Conservation (phyloP, 1,140 invertebrate species). For the Drosophila sproati region DNA sequence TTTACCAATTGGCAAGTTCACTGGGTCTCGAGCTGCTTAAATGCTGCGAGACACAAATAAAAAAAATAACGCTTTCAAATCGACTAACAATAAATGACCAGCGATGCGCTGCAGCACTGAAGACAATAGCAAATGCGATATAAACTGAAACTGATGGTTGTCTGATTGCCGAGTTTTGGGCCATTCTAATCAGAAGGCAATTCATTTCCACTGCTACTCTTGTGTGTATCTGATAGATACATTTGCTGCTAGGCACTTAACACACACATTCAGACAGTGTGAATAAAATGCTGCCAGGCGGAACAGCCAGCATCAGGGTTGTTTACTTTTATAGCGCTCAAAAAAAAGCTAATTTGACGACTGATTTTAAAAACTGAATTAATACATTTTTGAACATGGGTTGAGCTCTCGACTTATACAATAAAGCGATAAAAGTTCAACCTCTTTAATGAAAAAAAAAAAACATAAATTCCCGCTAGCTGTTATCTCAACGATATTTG, state of each 20-base stretch:
- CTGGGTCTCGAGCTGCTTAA: conserved; percentile 8
- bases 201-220: not conserved
- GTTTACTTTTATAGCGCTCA: no score
- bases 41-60: conserved; percentile 8
- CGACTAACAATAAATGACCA: conserved; percentile 4
- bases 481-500: no score
- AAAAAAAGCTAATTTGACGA: not conserved
- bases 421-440: no score
- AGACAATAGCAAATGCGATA: not conserved
- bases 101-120: not conserved
- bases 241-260: conserved; percentile 24
- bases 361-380: not conserved
- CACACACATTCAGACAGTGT: conserved; percentile 9
- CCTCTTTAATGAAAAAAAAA: not conserved
- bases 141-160: not conserved
- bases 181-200: conserved; percentile 23
- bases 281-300: conserved; percentile 62
- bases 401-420: no score
- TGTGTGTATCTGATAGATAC: conserved; percentile 68
- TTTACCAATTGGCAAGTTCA: conserved; percentile 10
- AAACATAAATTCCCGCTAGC: not conserved
- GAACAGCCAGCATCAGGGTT: conserved; percentile 1
- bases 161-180: not conserved
- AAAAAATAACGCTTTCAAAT: conserved; percentile 23
- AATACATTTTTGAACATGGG: no score